Evolutionary conservation across 2,888 invertebrate species (phyloP), one percentile per base, ranked within the genome.

Genomic region (Adineta ricciae): DNA sequence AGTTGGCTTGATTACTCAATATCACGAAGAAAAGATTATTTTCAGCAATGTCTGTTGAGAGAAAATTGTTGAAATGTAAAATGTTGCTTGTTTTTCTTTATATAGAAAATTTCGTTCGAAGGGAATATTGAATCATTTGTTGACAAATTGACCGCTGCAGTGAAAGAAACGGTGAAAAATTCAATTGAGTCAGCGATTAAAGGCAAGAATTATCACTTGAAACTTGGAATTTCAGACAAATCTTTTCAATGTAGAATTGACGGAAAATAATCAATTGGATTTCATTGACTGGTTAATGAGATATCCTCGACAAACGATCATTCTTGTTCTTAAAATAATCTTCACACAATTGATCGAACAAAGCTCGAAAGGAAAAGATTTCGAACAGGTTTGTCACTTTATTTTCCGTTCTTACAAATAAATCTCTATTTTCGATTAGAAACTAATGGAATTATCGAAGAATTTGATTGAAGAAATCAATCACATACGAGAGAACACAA

Each of bases 51-150:
- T 73, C 21, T 21, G 73, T 38, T 38, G 46, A 46, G 5, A 46
- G 11, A 46, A 46, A 46, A 5, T 46, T 46, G n/a, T n/a, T n/a
- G n/a, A n/a, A n/a, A n/a, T n/a, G n/a, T n/a, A n/a, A n/a, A n/a
- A n/a, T n/a, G n/a, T 46, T 46, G 46, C 46, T 46, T 46, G 11
- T 46, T 46, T 11, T 46, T 46, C 46, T 46, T 46, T 46, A 46
- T 46, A 46, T 24, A 84, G 84, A 38, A 46, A 16, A n/a, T 84
- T 32, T 3, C 24, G 32, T 84, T 84, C n/a, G 83, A 83, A 83
- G 83, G 50, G 3, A 64, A 83, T 49, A 64, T 84, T 1, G 83
- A 84, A 84, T 24, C 56, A 36, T 83, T 84, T 46, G 49, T 84
- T n/a, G 83, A 84, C 16, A 84, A 49, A 32, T 32, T 84, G 24